Evolutionary conservation across 2,888 invertebrate genomes (phyloP).

Genomic region (Nesidiocoris tenuis): DNA sequence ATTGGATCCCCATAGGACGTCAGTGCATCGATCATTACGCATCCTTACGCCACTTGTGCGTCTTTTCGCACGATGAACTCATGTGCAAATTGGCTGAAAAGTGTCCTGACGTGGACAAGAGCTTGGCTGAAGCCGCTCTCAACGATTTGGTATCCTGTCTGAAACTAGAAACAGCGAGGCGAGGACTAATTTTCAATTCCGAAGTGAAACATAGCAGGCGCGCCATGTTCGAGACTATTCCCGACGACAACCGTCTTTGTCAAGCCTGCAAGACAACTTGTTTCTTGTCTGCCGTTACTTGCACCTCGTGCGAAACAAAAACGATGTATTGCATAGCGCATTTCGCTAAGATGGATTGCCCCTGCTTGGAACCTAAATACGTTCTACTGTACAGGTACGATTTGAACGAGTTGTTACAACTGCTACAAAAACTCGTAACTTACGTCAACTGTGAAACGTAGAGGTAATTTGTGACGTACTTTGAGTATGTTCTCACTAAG

Average conservation of each 20-base stretch:
- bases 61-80: constrained; percentile 98
- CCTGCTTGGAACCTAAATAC: constrained; percentile 10
- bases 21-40: constrained; percentile 94
- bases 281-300: constrained; percentile 92
- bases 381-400: constrained; percentile 24
- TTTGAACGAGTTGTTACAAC: constrained; percentile 10
- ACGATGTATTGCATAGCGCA: constrained; percentile 12
- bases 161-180: constrained; percentile 72
- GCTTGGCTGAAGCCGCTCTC: constrained; percentile 88
- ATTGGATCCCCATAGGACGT: constrained; percentile 95
- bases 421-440: background rate
- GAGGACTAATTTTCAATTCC: constrained; percentile 77
- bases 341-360: constrained; percentile 5
- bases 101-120: constrained; percentile 78
- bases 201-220: constrained; percentile 87
- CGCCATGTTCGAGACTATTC: constrained; percentile 89
- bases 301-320: constrained; percentile 60
- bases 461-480: no score
- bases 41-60: constrained; percentile 86
- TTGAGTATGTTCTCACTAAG: background rate
- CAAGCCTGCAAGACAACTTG: constrained; percentile 95
- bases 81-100: constrained; percentile 94
- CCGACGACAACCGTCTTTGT: constrained; percentile 96
- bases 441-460: background rate
- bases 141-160: constrained; percentile 91